phyloP scores from a whole-genome alignment of 1,140 invertebrate genomes.

The Conopomorpha cramerella region DNA sequence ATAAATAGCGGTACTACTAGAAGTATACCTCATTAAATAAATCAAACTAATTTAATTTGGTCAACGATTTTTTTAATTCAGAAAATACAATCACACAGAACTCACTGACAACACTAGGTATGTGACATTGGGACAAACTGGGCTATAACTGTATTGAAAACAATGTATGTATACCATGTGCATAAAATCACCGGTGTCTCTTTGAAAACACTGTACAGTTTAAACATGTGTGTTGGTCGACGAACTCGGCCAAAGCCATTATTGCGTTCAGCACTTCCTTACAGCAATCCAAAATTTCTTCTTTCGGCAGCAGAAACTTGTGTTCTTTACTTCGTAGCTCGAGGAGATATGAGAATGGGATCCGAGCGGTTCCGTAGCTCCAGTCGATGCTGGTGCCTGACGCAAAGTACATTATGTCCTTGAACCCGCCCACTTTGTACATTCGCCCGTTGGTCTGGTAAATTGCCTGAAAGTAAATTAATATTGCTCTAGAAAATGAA shows the following conservation, averaged over 20 bases:
- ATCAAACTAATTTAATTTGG: too few species aligned
- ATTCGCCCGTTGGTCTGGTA: conserved; percentile 32
- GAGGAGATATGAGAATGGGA: conserved; percentile 71
- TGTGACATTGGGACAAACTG: too few species aligned
- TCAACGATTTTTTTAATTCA: too few species aligned
- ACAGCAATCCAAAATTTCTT: conserved; percentile 69
- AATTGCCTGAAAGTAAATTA: conserved; percentile 26
- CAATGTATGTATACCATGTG: too few species aligned
- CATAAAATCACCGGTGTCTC: too few species aligned
- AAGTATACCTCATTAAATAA: too few species aligned
- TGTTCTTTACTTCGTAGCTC: conserved; percentile 68
- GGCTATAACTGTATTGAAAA: too few species aligned
- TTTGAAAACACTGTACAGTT: conserved; percentile 26
- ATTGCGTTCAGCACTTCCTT: conserved; percentile 68
- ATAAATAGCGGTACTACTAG: too few species aligned
- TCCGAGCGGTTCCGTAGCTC: conserved; percentile 65
- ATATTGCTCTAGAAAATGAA: too few species aligned
- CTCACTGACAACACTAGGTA: too few species aligned
- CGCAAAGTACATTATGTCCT: conserved; percentile 56
- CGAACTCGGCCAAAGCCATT: conserved; percentile 59
- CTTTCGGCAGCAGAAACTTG: conserved; percentile 72
- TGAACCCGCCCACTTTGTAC: conserved; percentile 51
- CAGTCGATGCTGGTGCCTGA: conserved; percentile 74
- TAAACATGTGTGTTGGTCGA: conserved; percentile 31
- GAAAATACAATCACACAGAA: too few species aligned